Evolutionary conservation across 1,140 invertebrate species (phyloP), one percentile per base, ranked within the genome.

Genomic region (Hylaeus anthracinus): DNA sequence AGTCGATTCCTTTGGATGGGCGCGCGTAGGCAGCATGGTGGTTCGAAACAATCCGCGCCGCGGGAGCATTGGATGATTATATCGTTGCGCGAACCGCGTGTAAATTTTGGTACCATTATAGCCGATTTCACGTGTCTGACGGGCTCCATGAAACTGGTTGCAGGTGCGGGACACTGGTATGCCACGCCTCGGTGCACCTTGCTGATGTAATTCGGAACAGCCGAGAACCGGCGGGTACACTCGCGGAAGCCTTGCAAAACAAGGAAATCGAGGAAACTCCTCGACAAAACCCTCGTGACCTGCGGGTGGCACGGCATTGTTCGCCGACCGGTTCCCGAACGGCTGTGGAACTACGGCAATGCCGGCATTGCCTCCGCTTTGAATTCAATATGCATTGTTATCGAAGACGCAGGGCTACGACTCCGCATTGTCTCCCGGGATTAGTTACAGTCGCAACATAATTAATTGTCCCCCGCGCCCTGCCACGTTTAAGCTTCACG

Each of bases 351-450:
- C 72, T 48, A 43, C 64, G 51, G 65, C 55, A 70, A 45, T 58
- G 75, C 53, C n/a, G 51, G 71, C 77, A 55, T 79, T 83, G 70
- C 76, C 71, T 63, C 61, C 65, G 79, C 78, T 82, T 85, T 79
- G 86, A 90, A 90, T 92, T 91, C 90, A 90, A 90, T 91, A 90
- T 89, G 90, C 90, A 92, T 92, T 91, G 90, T 91, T 86, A 86
- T 90, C 86, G 80, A 88, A 86, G 89, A 89, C 83, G 88, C 88
- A 84, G 89, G 87, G 86, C 84, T 88, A 85, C 84, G 82, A 80
- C 84, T 82, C 66, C 37, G 66, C 79, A 82, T 85, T 92, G 91
- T 92, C 87, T 85, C 61, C 51, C 69, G 61, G 86, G 87, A 91
- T 92, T 91, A 91, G 91, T 88, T 86, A 89, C 86, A 87, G 90